Conservation (phyloP, 2,113 vertebrate species). For the Lepidothrix coronata region DNA sequence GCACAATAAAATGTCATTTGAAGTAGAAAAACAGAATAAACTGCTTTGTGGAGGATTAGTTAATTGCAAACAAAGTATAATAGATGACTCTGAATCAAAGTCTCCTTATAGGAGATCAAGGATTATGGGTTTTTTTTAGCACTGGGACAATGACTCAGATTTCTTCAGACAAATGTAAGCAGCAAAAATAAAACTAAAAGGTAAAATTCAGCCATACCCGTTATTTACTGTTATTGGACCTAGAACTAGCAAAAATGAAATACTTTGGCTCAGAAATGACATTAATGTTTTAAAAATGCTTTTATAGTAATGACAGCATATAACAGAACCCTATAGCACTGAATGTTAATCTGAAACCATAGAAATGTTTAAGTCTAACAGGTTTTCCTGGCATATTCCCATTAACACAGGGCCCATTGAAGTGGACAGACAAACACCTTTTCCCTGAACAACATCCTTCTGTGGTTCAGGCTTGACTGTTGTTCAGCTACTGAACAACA, state of each 20-base stretch:
- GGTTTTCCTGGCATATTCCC: not conserved
- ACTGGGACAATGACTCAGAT: not conserved
- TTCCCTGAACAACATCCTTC: not conserved
- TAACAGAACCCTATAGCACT: not conserved
- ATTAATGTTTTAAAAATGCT: fast-evolving
- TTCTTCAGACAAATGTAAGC: not conserved
- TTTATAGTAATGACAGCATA: not conserved
- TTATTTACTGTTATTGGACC: not conserved
- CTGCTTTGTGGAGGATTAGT: not conserved
- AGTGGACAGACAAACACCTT: not conserved
- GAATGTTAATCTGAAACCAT: not conserved
- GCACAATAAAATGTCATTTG: not conserved
- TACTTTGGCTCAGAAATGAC: not conserved
- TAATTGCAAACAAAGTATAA: not conserved
- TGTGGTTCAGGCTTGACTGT: not conserved
- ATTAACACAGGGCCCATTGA: not conserved
- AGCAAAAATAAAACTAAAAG: conserved; percentile 7
- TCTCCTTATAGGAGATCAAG: not conserved
- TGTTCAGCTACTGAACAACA: not conserved
- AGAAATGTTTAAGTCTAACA: not conserved
- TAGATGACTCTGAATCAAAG: not conserved
- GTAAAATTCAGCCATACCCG: not conserved
- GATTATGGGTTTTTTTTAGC: not conserved
- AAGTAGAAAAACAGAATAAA: conserved; percentile 4
- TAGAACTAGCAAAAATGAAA: not conserved